Percentiles rank a stretch among this genome's conserved stretches.
Conservation (phyloP, 2,888 invertebrate species). For the Incurvaria masculella region DNA sequence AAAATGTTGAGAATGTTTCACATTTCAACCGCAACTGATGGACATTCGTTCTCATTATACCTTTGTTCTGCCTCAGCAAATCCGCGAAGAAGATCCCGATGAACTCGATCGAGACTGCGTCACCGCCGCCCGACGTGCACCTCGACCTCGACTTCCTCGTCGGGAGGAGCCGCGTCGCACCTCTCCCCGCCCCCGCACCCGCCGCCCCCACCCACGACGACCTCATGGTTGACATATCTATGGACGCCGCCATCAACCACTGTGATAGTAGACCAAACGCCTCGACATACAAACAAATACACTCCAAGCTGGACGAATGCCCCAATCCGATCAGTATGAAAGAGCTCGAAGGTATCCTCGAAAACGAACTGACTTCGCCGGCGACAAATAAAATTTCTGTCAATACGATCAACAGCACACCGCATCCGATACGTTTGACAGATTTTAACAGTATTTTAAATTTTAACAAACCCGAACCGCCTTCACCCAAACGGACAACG, state of each 20-base stretch:
- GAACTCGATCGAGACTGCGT: constrained; percentile 52
- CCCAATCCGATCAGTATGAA: neutral
- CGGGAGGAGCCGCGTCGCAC: constrained; percentile 29
- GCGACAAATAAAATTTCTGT: neutral
- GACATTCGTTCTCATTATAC: neutral
- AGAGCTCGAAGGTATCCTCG: too few relatives aligned
- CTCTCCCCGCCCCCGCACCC: constrained; percentile 11
- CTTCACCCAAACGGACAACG: neutral
- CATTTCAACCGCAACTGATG: neutral
- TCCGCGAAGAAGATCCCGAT: constrained; percentile 60
- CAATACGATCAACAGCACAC: neutral
- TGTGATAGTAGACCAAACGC: neutral
- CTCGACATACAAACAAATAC: too few relatives aligned
- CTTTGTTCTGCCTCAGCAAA: constrained; percentile 36
- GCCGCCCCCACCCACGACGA: constrained; percentile 38
- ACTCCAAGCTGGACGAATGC: neutral
- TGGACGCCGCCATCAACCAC: constrained; percentile 28
- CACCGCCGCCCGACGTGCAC: constrained; percentile 31
- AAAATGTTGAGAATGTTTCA: neutral
- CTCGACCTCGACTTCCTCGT: constrained; percentile 53
- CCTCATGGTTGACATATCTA: constrained; percentile 56
- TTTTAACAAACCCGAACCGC: neutral
- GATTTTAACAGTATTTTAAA: neutral
- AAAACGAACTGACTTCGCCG: too few relatives aligned
- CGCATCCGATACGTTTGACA: neutral